A percentile compares a stretch with the other conserved stretches of the same genome.
phyloP scores from a whole-genome alignment of 2,888 invertebrate genomes.

The Thumatha senex region DNA sequence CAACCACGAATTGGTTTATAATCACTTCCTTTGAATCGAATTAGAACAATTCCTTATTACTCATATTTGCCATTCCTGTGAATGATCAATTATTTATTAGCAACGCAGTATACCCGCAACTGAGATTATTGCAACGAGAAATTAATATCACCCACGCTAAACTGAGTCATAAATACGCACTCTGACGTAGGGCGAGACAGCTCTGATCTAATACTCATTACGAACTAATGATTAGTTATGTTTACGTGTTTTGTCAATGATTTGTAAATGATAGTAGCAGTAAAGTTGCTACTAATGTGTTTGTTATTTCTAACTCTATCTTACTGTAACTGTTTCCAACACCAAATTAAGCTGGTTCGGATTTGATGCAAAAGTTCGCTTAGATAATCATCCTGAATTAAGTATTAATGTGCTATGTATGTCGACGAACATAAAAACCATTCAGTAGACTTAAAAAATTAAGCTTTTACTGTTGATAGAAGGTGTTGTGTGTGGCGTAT shows the following conservation, averaged over 20 bases:
- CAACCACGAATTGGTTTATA: background rate
- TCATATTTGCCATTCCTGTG: conserved; percentile 26
- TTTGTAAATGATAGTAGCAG: conserved; percentile 15
- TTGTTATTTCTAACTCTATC: no score
- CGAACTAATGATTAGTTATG: conserved; percentile 30
- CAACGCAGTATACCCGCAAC: conserved; percentile 31
- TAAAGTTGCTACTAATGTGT: background rate
- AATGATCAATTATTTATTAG: conserved; percentile 40
- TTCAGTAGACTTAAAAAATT: no score
- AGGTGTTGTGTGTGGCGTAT: no score
- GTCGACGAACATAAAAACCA: no score
- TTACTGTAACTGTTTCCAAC: no score
- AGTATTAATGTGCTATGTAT: no score
- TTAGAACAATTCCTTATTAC: conserved; percentile 10
- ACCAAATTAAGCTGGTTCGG: no score
- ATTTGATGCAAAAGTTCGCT: no score
- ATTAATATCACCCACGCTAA: conserved; percentile 50
- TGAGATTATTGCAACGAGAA: conserved; percentile 39
- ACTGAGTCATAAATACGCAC: conserved; percentile 39
- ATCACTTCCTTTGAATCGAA: background rate
- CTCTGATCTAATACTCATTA: conserved; percentile 26
- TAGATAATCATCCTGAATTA: no score
- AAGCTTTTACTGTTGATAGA: no score
- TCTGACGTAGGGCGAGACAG: conserved; percentile 9
- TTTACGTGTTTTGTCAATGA: conserved; percentile 31